Base-by-base conservation (phyloP, 2,797 vertebrate genomes). In the Sebastes elongatus region DNA sequence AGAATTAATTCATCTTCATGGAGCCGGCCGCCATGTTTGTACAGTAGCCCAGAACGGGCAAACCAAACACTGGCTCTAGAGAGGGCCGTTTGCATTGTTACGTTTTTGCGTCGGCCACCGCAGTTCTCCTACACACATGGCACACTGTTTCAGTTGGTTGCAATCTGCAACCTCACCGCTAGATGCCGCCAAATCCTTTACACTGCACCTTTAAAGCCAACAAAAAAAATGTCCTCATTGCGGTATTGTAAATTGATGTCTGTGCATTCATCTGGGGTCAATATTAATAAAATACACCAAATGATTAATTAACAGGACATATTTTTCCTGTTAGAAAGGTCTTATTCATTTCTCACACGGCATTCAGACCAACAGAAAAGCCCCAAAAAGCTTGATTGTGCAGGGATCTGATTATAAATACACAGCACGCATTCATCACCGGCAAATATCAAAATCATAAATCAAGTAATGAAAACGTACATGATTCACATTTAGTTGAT, bases 401-500 rank as follows among this genome's bases (percentile, higher is more conserved):
- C 30, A 33, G 49, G 63, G 38, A 87, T 82, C 33, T 79, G 70
- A 89, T 86, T 76, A 84, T 76, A 77, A 85, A 88, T 30, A 63
- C 46, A 2, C 59, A 60, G 76, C 57, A 22, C 3, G 3, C 80
- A 90, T 89, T 92, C 67, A 86, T 91, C 81, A 84, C 80, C 71
- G 75, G 81, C 57, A 92, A 93, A 92, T 92, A 93, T 88, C 91
- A 91, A 80, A 84, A 72, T 65, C 30, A 81, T 91, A 68, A 67
- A 88, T 93, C 89, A 92, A 74, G 46, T 25, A 74, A 81, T 69
- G 64, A 73, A 81, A 83, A 79, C 32, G 20, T 79, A 74, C 52
- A 82, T 7, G 27, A 83, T 83, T 74, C 80, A 81, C 76, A 53
- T 72, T 85, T 53, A 82, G 61, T 75, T 71, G 71, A 69, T 74